These are phyloP conservation scores for Gadopsis bispinosus DNA, from an alignment of 2,797 vertebrate genomes.

Conservation along the genomic window DNA sequence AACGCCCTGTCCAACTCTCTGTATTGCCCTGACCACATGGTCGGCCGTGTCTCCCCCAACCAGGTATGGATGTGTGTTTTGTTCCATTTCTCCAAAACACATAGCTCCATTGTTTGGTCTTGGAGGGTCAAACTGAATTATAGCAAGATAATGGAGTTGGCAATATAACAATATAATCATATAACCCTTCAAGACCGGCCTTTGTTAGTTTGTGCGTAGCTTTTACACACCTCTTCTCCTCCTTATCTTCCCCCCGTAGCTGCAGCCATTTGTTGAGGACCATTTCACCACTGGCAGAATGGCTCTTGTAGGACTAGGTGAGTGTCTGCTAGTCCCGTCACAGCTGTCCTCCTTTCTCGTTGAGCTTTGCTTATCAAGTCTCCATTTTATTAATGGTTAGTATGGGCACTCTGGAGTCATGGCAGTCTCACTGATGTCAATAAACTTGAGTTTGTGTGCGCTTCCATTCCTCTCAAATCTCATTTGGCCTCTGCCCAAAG, in stretches of 20 bases:
- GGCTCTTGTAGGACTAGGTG: slow-evolving; percentile 94
- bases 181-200: too few species aligned
- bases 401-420: neutral
- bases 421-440: neutral
- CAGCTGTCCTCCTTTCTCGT: neutral
- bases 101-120: neutral
- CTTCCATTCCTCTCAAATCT: slow-evolving; percentile 9
- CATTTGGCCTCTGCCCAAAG: slow-evolving; percentile 9
- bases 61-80: slow-evolving; percentile 80
- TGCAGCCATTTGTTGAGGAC: slow-evolving; percentile 90
- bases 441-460: neutral
- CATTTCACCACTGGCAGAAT: slow-evolving; percentile 92
- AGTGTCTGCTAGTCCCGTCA: slow-evolving; percentile 45
- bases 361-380: neutral
- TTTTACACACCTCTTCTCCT: slow-evolving; percentile 36
- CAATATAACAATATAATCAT: too few species aligned
- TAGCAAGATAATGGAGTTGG: too few species aligned
- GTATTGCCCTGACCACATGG: slow-evolving; percentile 91
- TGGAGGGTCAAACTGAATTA: neutral
- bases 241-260: slow-evolving; percentile 78
- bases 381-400: slow-evolving; percentile 6
- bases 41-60: slow-evolving; percentile 87
- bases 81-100: neutral
- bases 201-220: slow-evolving; percentile 7
- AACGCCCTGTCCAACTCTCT: slow-evolving; percentile 91